Evolutionary conservation across 1,140 invertebrate genomes (phyloP).

Genomic region (Aradophagus sp.): DNA sequence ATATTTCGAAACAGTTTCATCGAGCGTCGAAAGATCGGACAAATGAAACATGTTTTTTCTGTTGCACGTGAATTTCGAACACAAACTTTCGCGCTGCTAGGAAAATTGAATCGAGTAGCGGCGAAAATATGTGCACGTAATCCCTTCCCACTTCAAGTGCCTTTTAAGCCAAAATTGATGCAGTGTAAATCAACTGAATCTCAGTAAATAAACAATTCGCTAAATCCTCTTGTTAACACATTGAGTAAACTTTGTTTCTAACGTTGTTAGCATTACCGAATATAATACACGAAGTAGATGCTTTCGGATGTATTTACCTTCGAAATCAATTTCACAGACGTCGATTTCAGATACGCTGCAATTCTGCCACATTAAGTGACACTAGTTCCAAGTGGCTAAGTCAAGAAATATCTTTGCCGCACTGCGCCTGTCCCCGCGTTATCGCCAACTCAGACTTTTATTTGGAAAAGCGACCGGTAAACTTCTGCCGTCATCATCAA

Average conservation of each 20-base stretch:
- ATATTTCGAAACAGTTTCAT: too few relatives aligned
- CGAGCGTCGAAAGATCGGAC: too few relatives aligned
- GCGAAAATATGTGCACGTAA: slow-evolving; percentile 12
- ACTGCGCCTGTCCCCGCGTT: too few relatives aligned
- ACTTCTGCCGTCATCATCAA: too few relatives aligned
- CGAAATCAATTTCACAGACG: slow-evolving; percentile 53
- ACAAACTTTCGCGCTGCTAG: slow-evolving; percentile 11
- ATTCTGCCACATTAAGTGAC: slow-evolving; percentile 49
- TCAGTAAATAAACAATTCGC: slow-evolving; percentile 44
- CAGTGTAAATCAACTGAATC: slow-evolving; percentile 50
- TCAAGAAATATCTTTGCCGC: slow-evolving; percentile 38
- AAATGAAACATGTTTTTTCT: too few relatives aligned
- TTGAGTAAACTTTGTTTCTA: slow-evolving; percentile 52
- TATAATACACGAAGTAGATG: slow-evolving; percentile 50
- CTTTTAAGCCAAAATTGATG: slow-evolving; percentile 49
- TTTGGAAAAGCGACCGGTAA: too few relatives aligned
- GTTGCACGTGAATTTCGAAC: too few relatives aligned
- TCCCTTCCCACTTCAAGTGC: slow-evolving; percentile 15
- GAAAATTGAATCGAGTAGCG: slow-evolving; percentile 23
- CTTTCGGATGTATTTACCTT: slow-evolving; percentile 52
- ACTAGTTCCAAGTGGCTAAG: slow-evolving; percentile 38
- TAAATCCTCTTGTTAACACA: slow-evolving; percentile 51
- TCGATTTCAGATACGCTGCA: slow-evolving; percentile 52
- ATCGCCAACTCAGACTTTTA: slow-evolving; percentile 11
- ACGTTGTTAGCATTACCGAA: slow-evolving; percentile 37